phyloP scores from a whole-genome alignment of 2,797 vertebrate genomes.

The Sebastes kiyomatsui region DNA sequence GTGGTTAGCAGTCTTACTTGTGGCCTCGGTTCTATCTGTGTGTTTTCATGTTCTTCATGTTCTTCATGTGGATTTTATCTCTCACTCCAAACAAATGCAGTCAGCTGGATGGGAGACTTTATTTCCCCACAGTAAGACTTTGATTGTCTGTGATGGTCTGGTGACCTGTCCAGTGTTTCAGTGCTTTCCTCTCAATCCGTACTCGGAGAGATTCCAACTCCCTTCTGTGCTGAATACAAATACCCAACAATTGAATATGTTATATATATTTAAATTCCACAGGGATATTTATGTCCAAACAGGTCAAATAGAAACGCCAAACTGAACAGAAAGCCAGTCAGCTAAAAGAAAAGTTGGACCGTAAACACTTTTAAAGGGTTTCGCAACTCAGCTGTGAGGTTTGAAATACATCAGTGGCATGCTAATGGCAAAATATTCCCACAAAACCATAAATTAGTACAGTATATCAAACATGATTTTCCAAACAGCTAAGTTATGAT shows the following conservation, averaged over 20 bases:
- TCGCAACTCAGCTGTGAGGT: not conserved
- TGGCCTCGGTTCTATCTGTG: accelerated
- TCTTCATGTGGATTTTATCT: not conserved
- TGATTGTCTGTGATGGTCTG: slow-evolving; percentile 28
- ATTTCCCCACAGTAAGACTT: slow-evolving; percentile 24
- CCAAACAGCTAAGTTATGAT: not conserved
- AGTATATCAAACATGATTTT: not conserved
- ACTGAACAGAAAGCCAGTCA: slow-evolving; percentile 9
- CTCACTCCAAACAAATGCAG: not conserved
- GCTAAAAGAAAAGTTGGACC: slow-evolving; percentile 8
- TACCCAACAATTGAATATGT: slow-evolving; percentile 47
- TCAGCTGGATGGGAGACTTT: not conserved
- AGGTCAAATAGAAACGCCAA: slow-evolving; percentile 34
- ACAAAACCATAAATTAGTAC: not conserved
- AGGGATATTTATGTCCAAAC: slow-evolving; percentile 31
- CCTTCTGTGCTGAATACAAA: slow-evolving; percentile 41
- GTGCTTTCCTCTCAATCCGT: slow-evolving; percentile 20
- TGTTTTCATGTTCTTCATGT: not conserved
- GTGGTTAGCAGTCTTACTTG: not conserved
- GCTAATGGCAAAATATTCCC: not conserved
- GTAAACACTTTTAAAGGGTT: not conserved
- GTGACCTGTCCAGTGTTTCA: slow-evolving; percentile 19
- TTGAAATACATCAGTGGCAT: not conserved
- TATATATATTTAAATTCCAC: slow-evolving; percentile 53
- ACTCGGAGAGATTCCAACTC: slow-evolving; percentile 5